A percentile compares a stretch with the other conserved stretches of the same genome.
phyloP scores from a whole-genome alignment of 2,113 vertebrate genomes.

The Pitta sordida region DNA sequence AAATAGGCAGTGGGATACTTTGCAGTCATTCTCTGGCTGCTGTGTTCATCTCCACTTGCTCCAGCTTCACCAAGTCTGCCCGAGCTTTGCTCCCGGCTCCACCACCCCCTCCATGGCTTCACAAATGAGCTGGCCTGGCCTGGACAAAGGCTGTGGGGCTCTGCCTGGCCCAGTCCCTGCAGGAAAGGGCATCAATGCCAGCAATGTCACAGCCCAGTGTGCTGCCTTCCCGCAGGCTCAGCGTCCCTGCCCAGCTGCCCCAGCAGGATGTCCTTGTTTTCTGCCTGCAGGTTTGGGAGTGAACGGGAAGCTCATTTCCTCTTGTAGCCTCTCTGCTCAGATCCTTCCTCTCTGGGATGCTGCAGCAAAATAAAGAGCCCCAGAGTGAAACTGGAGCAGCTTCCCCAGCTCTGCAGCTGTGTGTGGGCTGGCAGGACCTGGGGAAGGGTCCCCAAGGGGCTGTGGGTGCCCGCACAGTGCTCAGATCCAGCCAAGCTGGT shows the following conservation, averaged over 20 bases:
- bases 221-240: neutral
- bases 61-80: neutral
- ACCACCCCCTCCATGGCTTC: rapidly evolving
- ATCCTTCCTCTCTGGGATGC: neutral
- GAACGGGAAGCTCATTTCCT: neutral
- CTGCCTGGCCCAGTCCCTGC: neutral
- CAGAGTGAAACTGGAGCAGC: rapidly evolving
- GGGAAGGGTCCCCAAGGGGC: neutral
- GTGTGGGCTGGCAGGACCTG: neutral
- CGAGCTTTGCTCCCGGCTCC: rapidly evolving
- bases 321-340: rapidly evolving
- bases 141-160: neutral
- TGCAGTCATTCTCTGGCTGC: neutral
- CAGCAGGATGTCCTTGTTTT: neutral
- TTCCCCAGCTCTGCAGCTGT: neutral
- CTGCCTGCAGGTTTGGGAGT: neutral
- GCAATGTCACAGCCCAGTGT: neutral
- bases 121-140: rapidly evolving
- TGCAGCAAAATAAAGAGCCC: neutral
- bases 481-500: neutral
- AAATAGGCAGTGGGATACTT: neutral
- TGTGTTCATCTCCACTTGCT: neutral
- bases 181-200: neutral
- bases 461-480: rapidly evolving
- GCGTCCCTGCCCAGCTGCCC: neutral